Evolutionary conservation across 2,113 vertebrate genomes (phyloP).

Genomic region (Potamarius usumacintae): DNA sequence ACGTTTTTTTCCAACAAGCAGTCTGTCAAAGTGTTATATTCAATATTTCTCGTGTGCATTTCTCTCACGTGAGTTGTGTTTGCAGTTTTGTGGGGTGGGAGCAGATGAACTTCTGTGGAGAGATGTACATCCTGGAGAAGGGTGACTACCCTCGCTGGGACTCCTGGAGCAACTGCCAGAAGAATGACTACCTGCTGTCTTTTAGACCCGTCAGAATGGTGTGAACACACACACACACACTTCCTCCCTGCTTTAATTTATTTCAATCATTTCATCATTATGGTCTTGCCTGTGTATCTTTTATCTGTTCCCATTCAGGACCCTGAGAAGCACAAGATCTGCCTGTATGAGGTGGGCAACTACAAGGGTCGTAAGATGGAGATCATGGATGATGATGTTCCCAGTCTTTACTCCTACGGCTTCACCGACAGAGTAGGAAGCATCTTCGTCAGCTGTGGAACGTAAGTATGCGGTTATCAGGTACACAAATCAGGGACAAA

Average conservation of each 20-base stretch:
- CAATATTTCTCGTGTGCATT: background rate
- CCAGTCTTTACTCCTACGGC: constrained; percentile 78
- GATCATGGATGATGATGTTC: constrained; percentile 82
- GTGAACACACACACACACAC: background rate
- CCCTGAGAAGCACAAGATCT: constrained; percentile 83
- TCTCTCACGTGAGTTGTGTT: constrained; percentile 18
- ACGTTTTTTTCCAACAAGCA: constrained; percentile 53
- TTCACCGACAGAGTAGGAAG: constrained; percentile 82
- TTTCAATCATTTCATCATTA: background rate
- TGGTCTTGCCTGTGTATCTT: background rate
- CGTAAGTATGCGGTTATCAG: constrained; percentile 65
- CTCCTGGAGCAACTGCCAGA: constrained; percentile 81
- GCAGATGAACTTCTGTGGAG: constrained; percentile 82
- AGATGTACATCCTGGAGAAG: constrained; percentile 84
- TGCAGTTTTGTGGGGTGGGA: constrained; percentile 77
- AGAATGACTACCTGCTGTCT: constrained; percentile 80
- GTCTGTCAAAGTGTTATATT: background rate
- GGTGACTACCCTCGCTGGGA: constrained; percentile 82
- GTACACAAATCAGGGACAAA: background rate
- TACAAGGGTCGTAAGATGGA: constrained; percentile 85
- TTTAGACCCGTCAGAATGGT: constrained; percentile 81
- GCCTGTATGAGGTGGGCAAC: constrained; percentile 79
- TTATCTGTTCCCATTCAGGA: constrained; percentile 62
- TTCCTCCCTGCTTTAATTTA: background rate
- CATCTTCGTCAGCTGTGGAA: constrained; percentile 78